Evolutionary conservation across 2,888 invertebrate species (phyloP).

Genomic region (Oxyteleia sp.): DNA sequence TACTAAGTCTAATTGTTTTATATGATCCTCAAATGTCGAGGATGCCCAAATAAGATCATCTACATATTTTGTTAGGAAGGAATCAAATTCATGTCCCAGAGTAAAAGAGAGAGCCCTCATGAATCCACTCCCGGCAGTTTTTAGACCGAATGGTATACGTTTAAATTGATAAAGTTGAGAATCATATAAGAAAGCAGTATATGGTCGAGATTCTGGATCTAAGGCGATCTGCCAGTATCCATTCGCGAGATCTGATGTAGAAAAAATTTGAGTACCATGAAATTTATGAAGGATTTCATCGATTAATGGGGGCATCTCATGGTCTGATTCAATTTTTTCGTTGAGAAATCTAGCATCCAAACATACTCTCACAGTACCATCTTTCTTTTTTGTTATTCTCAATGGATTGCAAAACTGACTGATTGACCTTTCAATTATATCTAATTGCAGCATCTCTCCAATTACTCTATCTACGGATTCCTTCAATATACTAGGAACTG

Average conservation of each 20-base stretch:
- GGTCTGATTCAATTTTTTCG: slow-evolving; percentile 77
- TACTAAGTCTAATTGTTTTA: too few relatives aligned
- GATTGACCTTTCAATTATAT: slow-evolving; percentile 77
- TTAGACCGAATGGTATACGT: slow-evolving; percentile 80
- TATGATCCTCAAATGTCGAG: slow-evolving; percentile 18
- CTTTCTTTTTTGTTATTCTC: slow-evolving; percentile 78
- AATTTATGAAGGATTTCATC: slow-evolving; percentile 69
- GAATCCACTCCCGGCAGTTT: slow-evolving; percentile 76
- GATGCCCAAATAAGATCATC: slow-evolving; percentile 47
- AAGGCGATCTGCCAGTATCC: slow-evolving; percentile 77
- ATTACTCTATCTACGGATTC: slow-evolving; percentile 75
- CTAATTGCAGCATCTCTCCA: slow-evolving; percentile 76
- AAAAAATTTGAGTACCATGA: slow-evolving; percentile 64
- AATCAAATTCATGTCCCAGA: slow-evolving; percentile 74
- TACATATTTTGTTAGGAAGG: slow-evolving; percentile 46
- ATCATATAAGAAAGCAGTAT: slow-evolving; percentile 74
- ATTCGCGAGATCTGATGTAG: slow-evolving; percentile 73
- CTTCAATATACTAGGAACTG: slow-evolving; percentile 77
- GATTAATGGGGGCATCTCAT: slow-evolving; percentile 74
- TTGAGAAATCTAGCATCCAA: slow-evolving; percentile 81
- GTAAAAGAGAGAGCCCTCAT: slow-evolving; percentile 72
- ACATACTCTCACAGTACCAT: slow-evolving; percentile 79
- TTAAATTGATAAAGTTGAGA: slow-evolving; percentile 76
- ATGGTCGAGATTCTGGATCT: slow-evolving; percentile 58
- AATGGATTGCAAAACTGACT: slow-evolving; percentile 81